phyloP scores from a whole-genome alignment of 2,888 invertebrate species.

The Acanthosepion lycidas region DNA sequence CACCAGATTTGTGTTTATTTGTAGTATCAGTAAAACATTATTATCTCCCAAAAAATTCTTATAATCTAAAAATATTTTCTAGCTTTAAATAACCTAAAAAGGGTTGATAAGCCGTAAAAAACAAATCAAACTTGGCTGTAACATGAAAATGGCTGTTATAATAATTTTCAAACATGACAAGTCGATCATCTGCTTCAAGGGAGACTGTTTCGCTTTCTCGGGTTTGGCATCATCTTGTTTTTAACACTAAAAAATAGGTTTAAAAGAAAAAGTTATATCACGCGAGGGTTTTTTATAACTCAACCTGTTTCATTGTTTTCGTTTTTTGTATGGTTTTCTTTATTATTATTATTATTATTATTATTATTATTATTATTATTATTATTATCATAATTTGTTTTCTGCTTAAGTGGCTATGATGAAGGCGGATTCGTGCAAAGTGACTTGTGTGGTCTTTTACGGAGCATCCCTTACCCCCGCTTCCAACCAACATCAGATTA shows the following conservation, averaged over 20 bases:
- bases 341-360: not conserved
- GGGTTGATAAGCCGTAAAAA: no score
- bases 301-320: not conserved
- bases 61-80: no score
- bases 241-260: not conserved
- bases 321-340: not conserved
- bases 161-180: no score
- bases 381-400: not conserved
- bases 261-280: not conserved
- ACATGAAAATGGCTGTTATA: no score
- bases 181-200: no score
- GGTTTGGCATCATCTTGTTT: not conserved
- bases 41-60: no score
- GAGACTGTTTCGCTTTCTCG: not conserved
- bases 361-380: no score
- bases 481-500: not conserved
- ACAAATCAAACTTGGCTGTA: no score
- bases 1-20: no score
- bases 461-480: not conserved
- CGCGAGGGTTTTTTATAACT: not conserved
- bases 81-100: no score
- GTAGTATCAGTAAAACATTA: no score
- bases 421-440: not conserved
- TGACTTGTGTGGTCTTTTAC: slow-evolving; percentile 23
- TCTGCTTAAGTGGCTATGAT: not conserved